Evolutionary conservation across 2,797 vertebrate species (phyloP).

Genomic region (Echeneis naucrates): DNA sequence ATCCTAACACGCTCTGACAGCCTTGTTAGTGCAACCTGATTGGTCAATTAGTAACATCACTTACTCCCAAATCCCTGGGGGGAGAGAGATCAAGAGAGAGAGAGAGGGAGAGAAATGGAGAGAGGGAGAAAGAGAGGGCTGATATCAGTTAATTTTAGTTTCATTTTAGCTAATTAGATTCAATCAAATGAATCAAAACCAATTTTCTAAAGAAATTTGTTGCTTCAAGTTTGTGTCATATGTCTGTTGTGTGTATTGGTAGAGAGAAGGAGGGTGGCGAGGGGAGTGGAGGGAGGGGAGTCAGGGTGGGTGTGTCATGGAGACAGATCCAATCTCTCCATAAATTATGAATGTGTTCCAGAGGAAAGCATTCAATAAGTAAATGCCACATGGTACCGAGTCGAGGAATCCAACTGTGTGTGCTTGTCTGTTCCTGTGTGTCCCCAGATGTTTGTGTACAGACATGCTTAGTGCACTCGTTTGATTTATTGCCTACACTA

Average conservation of each 20-base stretch:
- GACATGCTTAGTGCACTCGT: slow-evolving; percentile 3
- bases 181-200: slow-evolving; percentile 4
- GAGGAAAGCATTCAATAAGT: slow-evolving; percentile 74
- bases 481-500: slow-evolving; percentile 28
- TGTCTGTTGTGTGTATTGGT: slow-evolving; percentile 13
- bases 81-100: slow-evolving; percentile 1
- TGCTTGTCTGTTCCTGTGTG: slow-evolving; percentile 32
- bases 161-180: slow-evolving; percentile 22
- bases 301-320: slow-evolving; percentile 28
- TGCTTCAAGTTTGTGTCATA: slow-evolving; percentile 23
- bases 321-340: slow-evolving; percentile 65
- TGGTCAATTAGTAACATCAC: slow-evolving; percentile 83
- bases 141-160: slow-evolving; percentile 40
- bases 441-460: slow-evolving; percentile 1
- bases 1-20: slow-evolving; percentile 79
- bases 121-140: not conserved
- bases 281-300: slow-evolving; percentile 2
- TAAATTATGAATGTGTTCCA: slow-evolving; percentile 80
- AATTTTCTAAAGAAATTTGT: slow-evolving; percentile 15
- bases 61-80: slow-evolving; percentile 66
- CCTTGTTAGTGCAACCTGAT: slow-evolving; percentile 85
- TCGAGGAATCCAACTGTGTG: slow-evolving; percentile 67
- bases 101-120: not conserved
- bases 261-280: slow-evolving; percentile 9
- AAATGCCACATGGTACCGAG: slow-evolving; percentile 76